phyloP scores from a whole-genome alignment of 2,797 vertebrate genomes.

The Rhinella marina region DNA sequence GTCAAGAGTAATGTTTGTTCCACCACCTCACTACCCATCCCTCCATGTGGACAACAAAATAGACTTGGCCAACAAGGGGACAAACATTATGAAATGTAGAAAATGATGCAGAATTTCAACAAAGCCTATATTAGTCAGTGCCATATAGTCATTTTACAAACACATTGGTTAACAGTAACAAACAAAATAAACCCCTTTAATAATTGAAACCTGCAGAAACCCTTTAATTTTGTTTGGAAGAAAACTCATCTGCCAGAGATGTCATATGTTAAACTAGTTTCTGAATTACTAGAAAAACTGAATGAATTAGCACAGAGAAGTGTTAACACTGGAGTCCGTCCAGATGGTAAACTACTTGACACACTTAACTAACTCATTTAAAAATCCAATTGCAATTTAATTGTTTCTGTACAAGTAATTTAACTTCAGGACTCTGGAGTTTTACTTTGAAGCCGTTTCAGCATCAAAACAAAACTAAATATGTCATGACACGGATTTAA shows the following conservation, averaged over 20 bases:
- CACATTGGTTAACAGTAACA: no score
- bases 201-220: not conserved
- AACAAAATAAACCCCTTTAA: not conserved
- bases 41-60: no score
- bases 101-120: no score
- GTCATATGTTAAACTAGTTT: conserved; percentile 7
- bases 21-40: no score
- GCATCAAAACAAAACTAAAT: conserved; percentile 51
- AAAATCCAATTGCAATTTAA: conserved; percentile 57
- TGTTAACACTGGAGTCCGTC: conserved; percentile 52
- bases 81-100: no score
- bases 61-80: no score
- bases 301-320: conserved; percentile 20
- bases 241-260: not conserved
- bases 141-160: no score
- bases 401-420: conserved; percentile 58
- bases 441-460: conserved; percentile 56
- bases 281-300: conserved; percentile 16
- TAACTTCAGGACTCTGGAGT: conserved; percentile 57
- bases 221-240: not conserved
- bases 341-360: conserved; percentile 54
- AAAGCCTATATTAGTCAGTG: no score
- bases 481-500: conserved; percentile 22
- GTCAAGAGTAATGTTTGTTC: no score
- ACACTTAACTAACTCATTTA: conserved; percentile 55